phyloP scores from a whole-genome alignment of 2,888 invertebrate species.

The Hypomecis atomaria region DNA sequence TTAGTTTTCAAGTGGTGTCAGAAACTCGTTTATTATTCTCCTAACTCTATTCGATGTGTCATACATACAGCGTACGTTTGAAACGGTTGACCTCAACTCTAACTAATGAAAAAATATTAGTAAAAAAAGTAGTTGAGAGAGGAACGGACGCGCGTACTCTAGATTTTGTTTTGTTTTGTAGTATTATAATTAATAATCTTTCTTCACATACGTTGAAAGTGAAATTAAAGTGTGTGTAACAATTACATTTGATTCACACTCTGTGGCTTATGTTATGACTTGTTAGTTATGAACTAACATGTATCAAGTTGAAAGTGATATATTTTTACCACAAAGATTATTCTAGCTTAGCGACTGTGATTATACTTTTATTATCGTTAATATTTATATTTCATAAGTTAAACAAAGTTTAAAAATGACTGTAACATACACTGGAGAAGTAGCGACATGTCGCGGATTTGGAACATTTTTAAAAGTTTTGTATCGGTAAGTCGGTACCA shows the following conservation, averaged over 20 bases:
- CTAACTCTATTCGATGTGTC: too few species aligned
- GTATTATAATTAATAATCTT: background rate
- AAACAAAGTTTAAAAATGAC: slow-evolving; percentile 86
- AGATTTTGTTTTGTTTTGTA: background rate
- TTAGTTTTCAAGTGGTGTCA: too few species aligned
- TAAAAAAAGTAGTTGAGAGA: background rate
- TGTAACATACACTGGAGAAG: slow-evolving; percentile 93
- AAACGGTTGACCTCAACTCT: background rate
- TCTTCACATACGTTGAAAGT: background rate
- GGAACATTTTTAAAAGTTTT: slow-evolving; percentile 95
- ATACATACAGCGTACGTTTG: too few species aligned
- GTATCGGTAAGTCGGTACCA: slow-evolving; percentile 85
- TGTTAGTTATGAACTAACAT: slow-evolving; percentile 2
- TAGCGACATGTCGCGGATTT: slow-evolving; percentile 93
- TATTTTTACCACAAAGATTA: slow-evolving; percentile 17
- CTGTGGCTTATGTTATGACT: background rate
- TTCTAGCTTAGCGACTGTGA: slow-evolving; percentile 11
- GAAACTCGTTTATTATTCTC: too few species aligned
- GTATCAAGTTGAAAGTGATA: slow-evolving; percentile 9
- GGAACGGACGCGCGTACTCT: background rate
- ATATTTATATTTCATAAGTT: background rate
- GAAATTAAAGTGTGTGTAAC: background rate
- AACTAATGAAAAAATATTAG: background rate
- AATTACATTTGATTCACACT: background rate
- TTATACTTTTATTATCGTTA: slow-evolving; percentile 5